These are phyloP conservation scores for Fabriciana adippe DNA, from an alignment of 2,888 invertebrate species.

Conservation along the genomic window DNA sequence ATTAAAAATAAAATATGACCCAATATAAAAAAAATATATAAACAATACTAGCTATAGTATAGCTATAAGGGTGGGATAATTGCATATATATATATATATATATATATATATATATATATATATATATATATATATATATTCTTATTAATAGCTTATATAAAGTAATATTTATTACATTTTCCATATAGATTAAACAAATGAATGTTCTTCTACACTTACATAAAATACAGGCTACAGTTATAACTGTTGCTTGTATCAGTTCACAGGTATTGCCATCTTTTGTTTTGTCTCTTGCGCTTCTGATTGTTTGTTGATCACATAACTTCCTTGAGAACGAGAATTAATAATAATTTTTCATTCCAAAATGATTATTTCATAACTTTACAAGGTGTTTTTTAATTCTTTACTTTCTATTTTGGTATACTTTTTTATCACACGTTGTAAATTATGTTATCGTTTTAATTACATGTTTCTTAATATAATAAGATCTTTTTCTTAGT, in stretches of 20 bases:
- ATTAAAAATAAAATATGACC: no score
- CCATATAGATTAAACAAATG: no score
- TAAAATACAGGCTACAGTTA: constrained; percentile 16
- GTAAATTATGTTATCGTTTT: constrained; percentile 1
- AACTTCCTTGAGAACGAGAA: constrained; percentile 60
- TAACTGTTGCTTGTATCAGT: constrained; percentile 19
- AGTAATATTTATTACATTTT: no score
- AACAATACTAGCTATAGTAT: no score
- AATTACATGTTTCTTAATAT: background rate
- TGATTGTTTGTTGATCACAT: constrained; percentile 43
- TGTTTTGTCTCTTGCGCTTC: constrained; percentile 32
- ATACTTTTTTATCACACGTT: background rate
- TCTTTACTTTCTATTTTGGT: constrained; percentile 52
- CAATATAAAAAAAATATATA: no score
- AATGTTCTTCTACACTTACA: constrained; percentile 12
- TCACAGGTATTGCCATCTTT: constrained; percentile 20
- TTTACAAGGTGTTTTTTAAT: constrained; percentile 39
- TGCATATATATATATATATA: no score
- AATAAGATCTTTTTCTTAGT: no score
- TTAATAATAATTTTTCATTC: constrained; percentile 23
- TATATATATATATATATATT: no score
- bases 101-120: no score
- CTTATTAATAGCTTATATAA: no score
- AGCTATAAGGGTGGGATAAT: no score
- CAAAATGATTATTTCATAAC: constrained; percentile 37